Evolutionary conservation across 2,888 invertebrate species (phyloP), one percentile per base, ranked within the genome.

Genomic region (Aradus depressus): DNA sequence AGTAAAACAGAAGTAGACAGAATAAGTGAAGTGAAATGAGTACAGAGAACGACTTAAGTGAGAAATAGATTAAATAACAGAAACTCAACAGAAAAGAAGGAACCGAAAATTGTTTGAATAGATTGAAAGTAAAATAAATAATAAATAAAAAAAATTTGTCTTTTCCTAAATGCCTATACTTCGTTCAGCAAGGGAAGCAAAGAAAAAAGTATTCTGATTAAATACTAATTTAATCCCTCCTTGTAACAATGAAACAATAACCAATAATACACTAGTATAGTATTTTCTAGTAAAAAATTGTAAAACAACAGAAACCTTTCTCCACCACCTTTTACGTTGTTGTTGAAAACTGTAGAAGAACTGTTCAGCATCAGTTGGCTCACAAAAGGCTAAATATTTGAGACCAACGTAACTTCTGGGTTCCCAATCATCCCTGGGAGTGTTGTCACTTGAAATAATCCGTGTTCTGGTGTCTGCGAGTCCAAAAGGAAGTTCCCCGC

Each of bases 311-410:
- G 62, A 61, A 58, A 81, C 77, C 66, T 81, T 84, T 68, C 86
- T 79, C 88, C 88, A 89, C 87, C 88, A 89, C 60, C 80, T 79
- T 64, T 83, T 83, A 50, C 86, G 74, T 62, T 84, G 80, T 55
- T 81, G 74, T 63, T 86, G 86, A 71, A 82, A 79, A 60, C 80
- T 78, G 62, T 82, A 77, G 64, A 84, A 85, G 63, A 78, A 74
- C 59, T 80, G 79, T 62, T 75, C 59, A n/a, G 60, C 58, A 12
- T 51, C 45, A 8, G 39, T 44, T 16, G 61, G 62, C 23, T 53
- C 35, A 16, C 58, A 55, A 50, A 62, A 62, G 8, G 59, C 49
- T 37, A 58, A 54, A 31, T 58, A 57, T 38, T 58, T 57, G 22
- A 63, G 45, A n/a, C 50, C 41, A 10, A 54, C 53, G 34, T 45